Evolutionary conservation across 2,113 vertebrate genomes (phyloP), one percentile per base, ranked within the genome.

Genomic region (Menidia beryllina): DNA sequence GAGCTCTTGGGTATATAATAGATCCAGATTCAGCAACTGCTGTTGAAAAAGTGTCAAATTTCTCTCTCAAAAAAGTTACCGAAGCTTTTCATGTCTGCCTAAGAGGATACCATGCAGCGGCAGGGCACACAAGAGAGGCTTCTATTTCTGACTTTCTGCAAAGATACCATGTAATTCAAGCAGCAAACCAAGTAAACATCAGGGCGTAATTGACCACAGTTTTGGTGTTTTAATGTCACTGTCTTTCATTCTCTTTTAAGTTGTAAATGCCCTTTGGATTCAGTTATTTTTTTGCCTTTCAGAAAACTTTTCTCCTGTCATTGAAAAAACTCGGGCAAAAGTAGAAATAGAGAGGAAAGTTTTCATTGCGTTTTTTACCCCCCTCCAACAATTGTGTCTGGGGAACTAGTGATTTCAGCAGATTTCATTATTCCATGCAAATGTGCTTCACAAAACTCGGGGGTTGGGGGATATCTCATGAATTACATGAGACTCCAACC

Each of bases 371-470:
- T 75, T 80, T 62, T 80, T 68, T 54, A 59, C 61, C 30, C 65
- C 34, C 23, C 19, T 50, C 56, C 19, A 75, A 61, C 67, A 66
- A 17, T 59, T 72, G 69, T 57, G 51, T 77, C 75, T 62, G 24
- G 63, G 85, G 62, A 89, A 55, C 41, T 23, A 25, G 58, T 78
- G 72, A 78, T 80, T 84, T 83, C 78, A 82, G 72, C 68, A 79
- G 58, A 78, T 72, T 82, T 78, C 26, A 78, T 86, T 82, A 75
- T 85, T 82, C 45, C 23, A 82, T 84, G 83, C 69, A 84, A 89
- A 86, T 86, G 53, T 72, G 61, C 50, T 81, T 72, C 79, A 39
- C 58, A 75, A 57, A 79, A 81, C 59, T 69, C 55, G 49, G n/a
- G 21, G 8, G 48, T 64, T 70, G 47, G 30, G 55, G 74, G 82